Evolutionary conservation across 2,113 vertebrate species (phyloP), one percentile per base, ranked within the genome.

Genomic region (Polypterus senegalus): DNA sequence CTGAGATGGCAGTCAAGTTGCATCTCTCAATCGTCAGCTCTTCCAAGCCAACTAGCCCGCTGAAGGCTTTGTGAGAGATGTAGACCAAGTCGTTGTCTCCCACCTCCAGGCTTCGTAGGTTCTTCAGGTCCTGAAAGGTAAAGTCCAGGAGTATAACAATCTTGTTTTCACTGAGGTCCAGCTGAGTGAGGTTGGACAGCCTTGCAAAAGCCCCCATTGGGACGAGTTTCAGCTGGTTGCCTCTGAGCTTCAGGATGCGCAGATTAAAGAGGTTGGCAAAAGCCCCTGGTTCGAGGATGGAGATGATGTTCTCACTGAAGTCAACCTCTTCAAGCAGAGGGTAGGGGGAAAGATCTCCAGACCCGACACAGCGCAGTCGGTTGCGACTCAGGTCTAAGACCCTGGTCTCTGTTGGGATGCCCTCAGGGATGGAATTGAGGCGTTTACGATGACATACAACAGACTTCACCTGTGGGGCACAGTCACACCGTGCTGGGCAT

Each of bases 61-160:
- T 79, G 72, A 99, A 99, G 65, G 96, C 95, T 5, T 92, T 87
- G 6, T 92, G 93, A 7, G 96, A 92, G 76, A 99, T 92, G 76
- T 95, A 99, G 68, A 99, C 93, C 77, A 99, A 70, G 78, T 99
- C 92, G 0, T 99, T 99, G 79, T 98, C 93, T 0, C 95, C 96
- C 46, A 99, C 89, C 57, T 97, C 91, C 62, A 99, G 83, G 62
- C 79, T 83, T 64, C 80, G 89, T 5, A 99, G 82, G 76, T 80
- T 90, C 48, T 70, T 76, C 63, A 99, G 79, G 66, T 96, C 95
- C 77, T 93, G 92, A 74, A 99, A 99, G 57, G 87, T 88, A 74
- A 91, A 93, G 76, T 99, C 96, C 69, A 99, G 76, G 63, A 99
- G 84, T 77, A 98, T 91, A 56, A 99, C 96, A 4, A 99, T 84